Percentiles rank a stretch among this genome's conserved stretches.
Conservation (phyloP, 2,797 vertebrate species). For the Parambassis ranga region DNA sequence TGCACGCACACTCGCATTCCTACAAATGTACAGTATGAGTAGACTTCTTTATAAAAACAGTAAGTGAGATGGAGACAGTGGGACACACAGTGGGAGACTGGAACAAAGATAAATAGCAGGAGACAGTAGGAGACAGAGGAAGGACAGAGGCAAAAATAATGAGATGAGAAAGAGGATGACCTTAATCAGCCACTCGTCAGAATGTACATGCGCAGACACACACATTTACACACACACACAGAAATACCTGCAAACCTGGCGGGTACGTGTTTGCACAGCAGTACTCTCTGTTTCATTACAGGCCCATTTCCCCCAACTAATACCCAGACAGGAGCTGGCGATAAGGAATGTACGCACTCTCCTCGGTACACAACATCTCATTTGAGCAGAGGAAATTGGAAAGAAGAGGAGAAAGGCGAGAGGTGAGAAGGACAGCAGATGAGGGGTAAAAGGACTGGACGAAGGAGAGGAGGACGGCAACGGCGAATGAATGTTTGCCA, state of each 20-base stretch:
- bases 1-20: neutral
- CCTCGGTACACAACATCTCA: conserved; percentile 74
- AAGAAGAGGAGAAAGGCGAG: conserved; percentile 65
- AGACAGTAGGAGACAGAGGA: conserved; percentile 25
- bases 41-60: neutral
- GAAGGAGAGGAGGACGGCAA: conserved; percentile 31
- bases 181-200: conserved; percentile 60
- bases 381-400: conserved; percentile 78
- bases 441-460: conserved; percentile 41
- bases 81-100: conserved; percentile 15
- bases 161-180: conserved; percentile 55
- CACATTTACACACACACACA: neutral
- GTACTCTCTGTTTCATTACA: conserved; percentile 69
- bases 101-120: conserved; percentile 16
- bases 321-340: conserved; percentile 60
- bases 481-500: conserved; percentile 47
- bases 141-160: conserved; percentile 46
- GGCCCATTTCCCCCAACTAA: conserved; percentile 66
- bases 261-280: conserved; percentile 56
- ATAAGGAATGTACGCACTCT: conserved; percentile 73
- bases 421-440: conserved; percentile 60
- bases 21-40: neutral
- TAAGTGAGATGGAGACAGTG: neutral
- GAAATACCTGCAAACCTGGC: conserved; percentile 22
- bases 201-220: neutral